Evolutionary conservation across 2,113 vertebrate species (phyloP).

Genomic region (Rallus limicola): DNA sequence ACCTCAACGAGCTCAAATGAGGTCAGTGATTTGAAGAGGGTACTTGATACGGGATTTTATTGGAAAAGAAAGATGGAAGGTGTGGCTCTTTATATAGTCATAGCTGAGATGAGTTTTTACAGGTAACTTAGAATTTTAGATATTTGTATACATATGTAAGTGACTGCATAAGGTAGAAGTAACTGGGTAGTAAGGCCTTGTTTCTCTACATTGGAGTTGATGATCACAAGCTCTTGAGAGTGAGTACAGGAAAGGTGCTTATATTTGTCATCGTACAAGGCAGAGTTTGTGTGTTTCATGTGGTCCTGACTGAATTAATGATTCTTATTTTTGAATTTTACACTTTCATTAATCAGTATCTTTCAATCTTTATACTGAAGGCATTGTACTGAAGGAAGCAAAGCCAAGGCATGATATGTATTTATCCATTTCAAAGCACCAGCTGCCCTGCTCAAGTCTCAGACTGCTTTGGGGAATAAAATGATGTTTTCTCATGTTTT

Average conservation of each 20-base stretch:
- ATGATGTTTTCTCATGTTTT: background rate
- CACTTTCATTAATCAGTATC: background rate
- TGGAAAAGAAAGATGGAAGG: background rate
- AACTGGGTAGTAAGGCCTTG: background rate
- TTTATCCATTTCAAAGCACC: background rate
- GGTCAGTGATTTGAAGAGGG: background rate
- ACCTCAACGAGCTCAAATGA: background rate
- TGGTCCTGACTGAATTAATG: background rate
- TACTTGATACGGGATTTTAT: background rate
- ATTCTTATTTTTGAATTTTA: background rate
- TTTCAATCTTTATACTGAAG: background rate
- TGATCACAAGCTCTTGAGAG: background rate
- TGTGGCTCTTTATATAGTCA: background rate
- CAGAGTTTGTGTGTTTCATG: background rate
- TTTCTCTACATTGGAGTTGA: background rate
- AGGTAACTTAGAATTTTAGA: background rate
- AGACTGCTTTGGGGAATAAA: background rate
- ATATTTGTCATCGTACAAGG: background rate
- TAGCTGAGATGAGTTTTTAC: no score
- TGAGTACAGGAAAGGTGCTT: background rate
- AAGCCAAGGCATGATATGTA: background rate
- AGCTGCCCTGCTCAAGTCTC: background rate
- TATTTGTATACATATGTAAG: background rate
- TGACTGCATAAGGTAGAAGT: background rate
- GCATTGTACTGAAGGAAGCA: background rate